Evolutionary conservation across 2,113 vertebrate species (phyloP).

Genomic region (Erinaceus europaeus): DNA sequence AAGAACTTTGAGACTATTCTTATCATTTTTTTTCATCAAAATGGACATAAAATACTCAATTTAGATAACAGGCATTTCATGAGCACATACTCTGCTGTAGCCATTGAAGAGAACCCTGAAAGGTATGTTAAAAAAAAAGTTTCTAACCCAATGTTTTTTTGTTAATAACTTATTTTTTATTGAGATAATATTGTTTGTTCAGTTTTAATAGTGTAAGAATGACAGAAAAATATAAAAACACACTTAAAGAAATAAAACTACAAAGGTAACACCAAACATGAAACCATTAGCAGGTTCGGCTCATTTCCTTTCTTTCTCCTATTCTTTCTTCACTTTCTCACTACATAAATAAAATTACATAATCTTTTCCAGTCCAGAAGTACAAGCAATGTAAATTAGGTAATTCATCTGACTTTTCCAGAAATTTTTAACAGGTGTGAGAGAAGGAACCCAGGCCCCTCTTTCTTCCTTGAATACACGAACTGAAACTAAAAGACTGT

Average conservation of each 20-base stretch:
- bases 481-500: background rate
- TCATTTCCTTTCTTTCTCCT: background rate
- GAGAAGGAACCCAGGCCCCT: constrained; percentile 40
- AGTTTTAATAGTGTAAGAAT: background rate
- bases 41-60: background rate
- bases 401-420: background rate
- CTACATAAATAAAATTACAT: background rate
- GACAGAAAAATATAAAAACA: background rate
- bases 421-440: constrained; percentile 41
- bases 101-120: fast-evolving
- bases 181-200: background rate
- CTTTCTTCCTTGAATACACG: constrained; percentile 13
- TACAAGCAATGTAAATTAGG: constrained; percentile 36
- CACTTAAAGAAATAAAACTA: background rate
- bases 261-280: background rate
- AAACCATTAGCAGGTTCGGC: background rate
- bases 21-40: background rate
- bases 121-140: background rate
- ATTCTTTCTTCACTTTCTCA: background rate
- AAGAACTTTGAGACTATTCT: background rate
- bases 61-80: background rate
- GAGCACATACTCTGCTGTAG: background rate
- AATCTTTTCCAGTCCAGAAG: constrained; percentile 2
- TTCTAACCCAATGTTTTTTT: background rate
- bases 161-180: background rate